A percentile compares a stretch with the other conserved stretches of the same genome.
Evolutionary conservation across 2,113 vertebrate species (phyloP).

Genomic region (Pseudorectes ferrugineus): DNA sequence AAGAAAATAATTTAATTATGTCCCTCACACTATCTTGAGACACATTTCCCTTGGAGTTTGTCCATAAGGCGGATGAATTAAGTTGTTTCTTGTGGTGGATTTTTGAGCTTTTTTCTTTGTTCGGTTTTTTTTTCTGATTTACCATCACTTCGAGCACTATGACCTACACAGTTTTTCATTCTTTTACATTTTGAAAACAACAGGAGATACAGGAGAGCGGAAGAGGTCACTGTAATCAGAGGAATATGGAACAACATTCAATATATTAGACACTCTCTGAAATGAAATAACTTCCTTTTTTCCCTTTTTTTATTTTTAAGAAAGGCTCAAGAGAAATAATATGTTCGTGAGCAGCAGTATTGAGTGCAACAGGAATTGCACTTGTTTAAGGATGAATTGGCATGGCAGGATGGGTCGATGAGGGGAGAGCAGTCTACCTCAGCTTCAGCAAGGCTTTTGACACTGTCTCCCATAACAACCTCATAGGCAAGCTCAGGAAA

Average conservation of each 20-base stretch:
- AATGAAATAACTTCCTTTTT: neutral
- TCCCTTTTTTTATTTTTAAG: neutral
- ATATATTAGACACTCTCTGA: neutral
- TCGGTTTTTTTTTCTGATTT: neutral
- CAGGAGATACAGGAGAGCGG: neutral
- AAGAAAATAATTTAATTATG: neutral
- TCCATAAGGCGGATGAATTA: neutral
- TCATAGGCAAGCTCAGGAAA: neutral
- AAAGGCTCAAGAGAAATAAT: neutral
- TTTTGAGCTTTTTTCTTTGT: fast-evolving
- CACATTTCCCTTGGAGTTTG: neutral
- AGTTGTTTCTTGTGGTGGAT: neutral
- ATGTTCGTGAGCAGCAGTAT: neutral
- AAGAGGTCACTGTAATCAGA: neutral
- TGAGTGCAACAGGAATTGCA: neutral
- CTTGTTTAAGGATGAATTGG: neutral
- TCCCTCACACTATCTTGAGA: neutral
- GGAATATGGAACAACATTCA: neutral
- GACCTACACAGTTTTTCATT: neutral
- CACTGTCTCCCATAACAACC: neutral
- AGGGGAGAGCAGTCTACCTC: neutral
- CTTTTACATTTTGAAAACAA: neutral
- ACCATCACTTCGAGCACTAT: neutral
- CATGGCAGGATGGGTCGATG: neutral
- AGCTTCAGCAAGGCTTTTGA: neutral